Conservation (phyloP, 2,797 vertebrate genomes). For the Myotis vivesi region DNA sequence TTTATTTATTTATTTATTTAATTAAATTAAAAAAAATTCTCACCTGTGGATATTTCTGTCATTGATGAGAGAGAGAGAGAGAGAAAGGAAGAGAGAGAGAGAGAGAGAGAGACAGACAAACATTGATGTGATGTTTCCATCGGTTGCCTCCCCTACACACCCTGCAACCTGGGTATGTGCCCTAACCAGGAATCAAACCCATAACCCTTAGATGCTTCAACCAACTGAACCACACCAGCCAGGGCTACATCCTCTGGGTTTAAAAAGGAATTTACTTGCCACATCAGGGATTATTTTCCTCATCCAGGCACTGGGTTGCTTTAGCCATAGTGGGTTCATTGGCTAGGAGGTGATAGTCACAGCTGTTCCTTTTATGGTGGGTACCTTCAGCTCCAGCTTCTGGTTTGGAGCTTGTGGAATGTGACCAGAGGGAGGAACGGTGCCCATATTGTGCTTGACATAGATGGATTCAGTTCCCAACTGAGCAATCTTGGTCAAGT, state of each 20-base stretch:
- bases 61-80: neutral
- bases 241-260: neutral
- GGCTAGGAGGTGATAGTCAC: neutral
- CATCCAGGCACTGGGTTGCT: neutral
- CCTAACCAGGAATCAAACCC: neutral
- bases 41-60: neutral
- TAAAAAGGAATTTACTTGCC: neutral
- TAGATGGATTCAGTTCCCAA: neutral
- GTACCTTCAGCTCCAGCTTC: neutral
- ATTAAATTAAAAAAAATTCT: neutral
- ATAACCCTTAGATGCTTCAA: neutral
- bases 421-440: neutral
- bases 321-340: neutral
- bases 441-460: neutral
- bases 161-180: neutral
- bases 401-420: neutral
- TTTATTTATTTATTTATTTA: neutral
- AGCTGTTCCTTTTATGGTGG: neutral
- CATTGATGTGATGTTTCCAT: neutral
- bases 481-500: neutral
- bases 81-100: too few species aligned
- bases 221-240: neutral
- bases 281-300: neutral
- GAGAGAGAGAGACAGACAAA: neutral
- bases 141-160: neutral